Evolutionary conservation across 2,888 invertebrate genomes (phyloP).

Genomic region (Tenthredo scrophulariae): DNA sequence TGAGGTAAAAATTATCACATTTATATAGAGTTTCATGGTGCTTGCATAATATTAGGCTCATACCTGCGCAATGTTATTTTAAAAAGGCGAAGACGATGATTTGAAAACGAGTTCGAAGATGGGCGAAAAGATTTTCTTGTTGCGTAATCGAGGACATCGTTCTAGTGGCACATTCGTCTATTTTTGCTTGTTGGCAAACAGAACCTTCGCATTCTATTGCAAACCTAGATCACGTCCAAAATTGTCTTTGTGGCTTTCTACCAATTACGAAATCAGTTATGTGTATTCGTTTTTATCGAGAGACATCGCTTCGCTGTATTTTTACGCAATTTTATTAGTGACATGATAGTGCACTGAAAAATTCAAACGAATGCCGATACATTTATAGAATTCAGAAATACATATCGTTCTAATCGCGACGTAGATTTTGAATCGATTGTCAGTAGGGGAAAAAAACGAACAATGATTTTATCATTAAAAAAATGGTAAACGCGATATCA

Average conservation of each 20-base stretch:
- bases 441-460: not conserved
- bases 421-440: not conserved
- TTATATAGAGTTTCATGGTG: not conserved
- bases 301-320: not conserved
- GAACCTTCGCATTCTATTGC: conserved; percentile 49
- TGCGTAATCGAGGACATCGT: conserved; percentile 22
- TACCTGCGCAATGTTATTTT: conserved; percentile 11
- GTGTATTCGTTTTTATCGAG: not conserved
- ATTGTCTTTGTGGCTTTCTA: conserved; percentile 17
- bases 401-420: not conserved
- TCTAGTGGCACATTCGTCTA: conserved; percentile 53
- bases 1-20: not conserved
- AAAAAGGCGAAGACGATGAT: not conserved
- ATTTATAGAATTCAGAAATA: not conserved
- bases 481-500: not conserved
- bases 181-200: conserved; percentile 56
- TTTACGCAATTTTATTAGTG: not conserved
- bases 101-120: not conserved
- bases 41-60: not conserved
- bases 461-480: too few species aligned
- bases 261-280: conserved; percentile 27
- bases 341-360: not conserved
- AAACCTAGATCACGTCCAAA: conserved; percentile 50
- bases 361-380: not conserved
- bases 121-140: not conserved